Conservation (phyloP, 2,888 invertebrate genomes). For the Apodemia duryi region DNA sequence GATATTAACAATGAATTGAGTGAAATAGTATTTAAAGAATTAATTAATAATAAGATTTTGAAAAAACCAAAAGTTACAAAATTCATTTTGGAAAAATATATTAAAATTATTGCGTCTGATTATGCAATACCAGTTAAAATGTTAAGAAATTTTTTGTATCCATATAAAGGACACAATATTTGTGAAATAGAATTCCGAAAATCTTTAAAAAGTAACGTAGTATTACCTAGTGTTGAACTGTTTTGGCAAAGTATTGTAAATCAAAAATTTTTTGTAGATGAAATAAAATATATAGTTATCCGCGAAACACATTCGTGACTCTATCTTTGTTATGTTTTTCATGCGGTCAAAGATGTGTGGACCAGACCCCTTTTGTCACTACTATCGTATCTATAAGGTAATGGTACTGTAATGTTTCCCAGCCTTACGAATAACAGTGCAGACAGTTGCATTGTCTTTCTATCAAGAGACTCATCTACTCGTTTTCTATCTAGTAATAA, state of each 20-base stretch:
- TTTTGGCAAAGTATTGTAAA: conserved; percentile 14
- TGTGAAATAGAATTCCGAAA: conserved; percentile 7
- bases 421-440: too few relatives aligned
- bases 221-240: conserved; percentile 9
- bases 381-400: too few relatives aligned
- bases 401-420: too few relatives aligned
- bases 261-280: conserved; percentile 13
- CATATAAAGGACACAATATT: conserved; percentile 8
- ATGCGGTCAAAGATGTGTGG: too few relatives aligned
- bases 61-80: conserved; percentile 14
- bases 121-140: conserved; percentile 10
- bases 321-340: too few relatives aligned
- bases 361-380: too few relatives aligned
- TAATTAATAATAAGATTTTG: conserved; percentile 12
- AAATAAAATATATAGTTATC: conserved; percentile 16
- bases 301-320: too few relatives aligned
- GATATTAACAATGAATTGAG: conserved; percentile 13
- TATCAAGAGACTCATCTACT: too few relatives aligned
- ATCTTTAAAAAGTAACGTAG: conserved; percentile 1
- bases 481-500: too few relatives aligned
- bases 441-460: too few relatives aligned
- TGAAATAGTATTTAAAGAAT: conserved; percentile 15
- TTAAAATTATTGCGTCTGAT: conserved; percentile 16
- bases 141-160: conserved; percentile 10
- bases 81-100: neutral